phyloP scores from a whole-genome alignment of 2,797 vertebrate genomes.

The Huso huso region DNA sequence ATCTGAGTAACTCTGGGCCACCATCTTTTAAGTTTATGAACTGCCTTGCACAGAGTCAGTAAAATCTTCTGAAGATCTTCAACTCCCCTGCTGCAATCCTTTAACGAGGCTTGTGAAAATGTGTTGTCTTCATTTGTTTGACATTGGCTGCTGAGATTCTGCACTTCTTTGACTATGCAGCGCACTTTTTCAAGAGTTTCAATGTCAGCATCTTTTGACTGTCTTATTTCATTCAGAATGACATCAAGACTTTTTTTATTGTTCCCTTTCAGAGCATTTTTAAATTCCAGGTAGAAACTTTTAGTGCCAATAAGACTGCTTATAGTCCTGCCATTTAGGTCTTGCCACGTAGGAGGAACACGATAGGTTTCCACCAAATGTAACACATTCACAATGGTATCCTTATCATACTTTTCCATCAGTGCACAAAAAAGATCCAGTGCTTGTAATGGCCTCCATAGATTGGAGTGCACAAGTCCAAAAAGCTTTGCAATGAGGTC shows the following conservation, averaged over 20 bases:
- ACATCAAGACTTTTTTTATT: slow-evolving; percentile 26
- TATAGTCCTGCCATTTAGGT: background rate
- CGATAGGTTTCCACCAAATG: background rate
- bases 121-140: background rate
- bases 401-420: background rate
- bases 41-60: background rate
- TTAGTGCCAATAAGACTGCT: background rate
- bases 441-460: background rate
- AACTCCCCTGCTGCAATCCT: no score
- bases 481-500: background rate
- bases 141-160: background rate
- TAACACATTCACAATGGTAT: background rate
- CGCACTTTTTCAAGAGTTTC: slow-evolving; percentile 13
- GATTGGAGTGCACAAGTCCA: background rate
- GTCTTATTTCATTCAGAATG: slow-evolving; percentile 35
- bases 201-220: slow-evolving; percentile 13
- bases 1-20: slow-evolving; percentile 42
- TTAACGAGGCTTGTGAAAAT: no score
- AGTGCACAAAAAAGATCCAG: background rate
- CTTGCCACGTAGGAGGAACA: background rate
- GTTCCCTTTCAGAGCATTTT: slow-evolving; percentile 8
- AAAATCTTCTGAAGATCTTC: background rate
- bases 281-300: slow-evolving; percentile 2
- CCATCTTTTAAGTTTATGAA: background rate
- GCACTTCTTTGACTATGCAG: slow-evolving; percentile 6